Percentiles rank a stretch among this genome's conserved stretches.
Conservation (phyloP, 2,113 vertebrate species). For the Cettia cetti region DNA sequence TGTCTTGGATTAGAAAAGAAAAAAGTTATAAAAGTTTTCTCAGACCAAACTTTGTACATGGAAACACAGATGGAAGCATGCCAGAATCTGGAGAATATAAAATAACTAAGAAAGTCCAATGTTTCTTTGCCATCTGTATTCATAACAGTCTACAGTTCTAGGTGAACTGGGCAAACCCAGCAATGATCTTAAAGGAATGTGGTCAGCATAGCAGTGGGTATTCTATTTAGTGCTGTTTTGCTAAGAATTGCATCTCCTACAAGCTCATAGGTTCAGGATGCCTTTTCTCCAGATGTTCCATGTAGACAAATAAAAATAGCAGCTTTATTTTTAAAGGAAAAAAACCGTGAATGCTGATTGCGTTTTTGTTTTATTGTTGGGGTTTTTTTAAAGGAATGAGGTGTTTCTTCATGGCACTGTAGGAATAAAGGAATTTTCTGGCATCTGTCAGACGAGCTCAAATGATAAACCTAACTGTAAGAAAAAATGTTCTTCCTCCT, state of each 20-base stretch:
- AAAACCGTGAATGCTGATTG: background rate
- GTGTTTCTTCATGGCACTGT: background rate
- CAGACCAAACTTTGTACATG: background rate
- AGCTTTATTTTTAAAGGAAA: background rate
- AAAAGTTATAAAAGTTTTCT: background rate
- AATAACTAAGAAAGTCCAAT: background rate
- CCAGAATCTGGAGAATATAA: background rate
- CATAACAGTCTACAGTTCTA: background rate
- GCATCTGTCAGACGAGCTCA: accelerated
- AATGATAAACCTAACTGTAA: background rate
- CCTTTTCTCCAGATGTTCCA: background rate
- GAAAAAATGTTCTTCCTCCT: background rate
- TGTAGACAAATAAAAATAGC: background rate
- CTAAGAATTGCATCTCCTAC: background rate
- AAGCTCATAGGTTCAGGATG: accelerated
- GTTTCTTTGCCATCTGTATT: background rate
- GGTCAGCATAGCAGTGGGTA: background rate
- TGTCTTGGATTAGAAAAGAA: background rate
- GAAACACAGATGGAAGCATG: background rate
- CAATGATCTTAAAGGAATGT: background rate
- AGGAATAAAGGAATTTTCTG: background rate
- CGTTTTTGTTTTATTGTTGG: too few species aligned
- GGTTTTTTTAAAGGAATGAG: background rate
- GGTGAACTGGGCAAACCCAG: background rate
- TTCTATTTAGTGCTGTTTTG: background rate